Conservation (phyloP, 2,797 vertebrate species). For the Pitangus sulphuratus region DNA sequence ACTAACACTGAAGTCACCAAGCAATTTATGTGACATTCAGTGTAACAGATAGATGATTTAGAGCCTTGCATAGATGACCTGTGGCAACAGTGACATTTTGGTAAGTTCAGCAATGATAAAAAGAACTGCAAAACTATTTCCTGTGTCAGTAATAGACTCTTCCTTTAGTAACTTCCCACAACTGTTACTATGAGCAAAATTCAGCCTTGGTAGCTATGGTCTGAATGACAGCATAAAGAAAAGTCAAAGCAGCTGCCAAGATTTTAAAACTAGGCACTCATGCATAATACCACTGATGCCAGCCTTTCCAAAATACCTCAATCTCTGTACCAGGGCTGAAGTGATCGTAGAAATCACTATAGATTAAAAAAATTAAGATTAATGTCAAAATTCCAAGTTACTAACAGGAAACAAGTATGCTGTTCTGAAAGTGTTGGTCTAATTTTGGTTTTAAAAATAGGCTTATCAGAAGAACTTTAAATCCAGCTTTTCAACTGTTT, state of each 20-base stretch:
- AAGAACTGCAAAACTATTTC: slow-evolving; percentile 27
- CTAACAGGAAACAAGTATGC: background rate
- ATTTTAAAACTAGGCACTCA: background rate
- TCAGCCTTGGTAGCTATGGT: background rate
- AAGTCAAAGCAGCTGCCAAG: slow-evolving; percentile 24
- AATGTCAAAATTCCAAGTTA: background rate
- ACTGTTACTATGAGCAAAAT: background rate
- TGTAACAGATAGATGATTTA: background rate
- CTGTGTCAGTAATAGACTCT: background rate
- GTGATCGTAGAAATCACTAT: background rate
- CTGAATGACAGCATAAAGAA: slow-evolving; percentile 1
- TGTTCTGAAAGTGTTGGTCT: background rate
- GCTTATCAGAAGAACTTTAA: background rate
- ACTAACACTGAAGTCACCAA: background rate
- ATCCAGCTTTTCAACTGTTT: background rate
- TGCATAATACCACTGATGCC: background rate
- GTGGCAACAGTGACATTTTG: background rate
- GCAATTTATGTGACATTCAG: background rate
- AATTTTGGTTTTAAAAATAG: background rate
- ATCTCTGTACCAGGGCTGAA: background rate
- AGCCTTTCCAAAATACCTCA: background rate
- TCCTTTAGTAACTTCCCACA: slow-evolving; percentile 12
- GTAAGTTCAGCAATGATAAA: background rate
- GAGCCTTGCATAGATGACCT: background rate
- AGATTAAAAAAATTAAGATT: background rate